Percentiles rank a stretch among this genome's conserved stretches.
Conservation (phyloP, 2,797 vertebrate species). For the Podargus strigoides region DNA sequence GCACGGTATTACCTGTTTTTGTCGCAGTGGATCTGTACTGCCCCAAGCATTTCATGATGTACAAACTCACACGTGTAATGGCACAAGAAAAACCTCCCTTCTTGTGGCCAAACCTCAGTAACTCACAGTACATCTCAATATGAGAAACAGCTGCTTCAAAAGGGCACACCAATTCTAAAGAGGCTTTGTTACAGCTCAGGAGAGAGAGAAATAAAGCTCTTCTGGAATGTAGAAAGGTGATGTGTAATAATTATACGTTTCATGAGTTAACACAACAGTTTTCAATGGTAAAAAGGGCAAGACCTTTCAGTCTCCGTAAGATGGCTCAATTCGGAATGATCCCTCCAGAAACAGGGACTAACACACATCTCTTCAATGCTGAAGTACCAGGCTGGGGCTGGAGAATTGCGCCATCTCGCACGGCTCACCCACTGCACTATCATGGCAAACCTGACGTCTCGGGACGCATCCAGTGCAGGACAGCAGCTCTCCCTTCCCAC, state of each 20-base stretch:
- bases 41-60: slow-evolving; percentile 33
- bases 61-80: slow-evolving; percentile 60
- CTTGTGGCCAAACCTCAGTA: slow-evolving; percentile 66
- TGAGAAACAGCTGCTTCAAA: slow-evolving; percentile 78
- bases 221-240: slow-evolving; percentile 86
- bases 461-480: slow-evolving; percentile 69
- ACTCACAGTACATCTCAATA: slow-evolving; percentile 77
- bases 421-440: slow-evolving; percentile 55
- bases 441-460: slow-evolving; percentile 49
- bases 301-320: slow-evolving; percentile 69
- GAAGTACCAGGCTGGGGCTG: slow-evolving; percentile 55
- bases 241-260: slow-evolving; percentile 54
- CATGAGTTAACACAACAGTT: slow-evolving; percentile 72
- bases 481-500: slow-evolving; percentile 13
- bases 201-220: slow-evolving; percentile 74
- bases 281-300: slow-evolving; percentile 71
- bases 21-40: slow-evolving; percentile 36
- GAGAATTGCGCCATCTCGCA: slow-evolving; percentile 1
- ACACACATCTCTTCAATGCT: slow-evolving; percentile 25
- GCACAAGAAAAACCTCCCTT: slow-evolving; percentile 74
- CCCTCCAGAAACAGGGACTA: slow-evolving; percentile 70
- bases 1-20: slow-evolving; percentile 18
- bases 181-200: slow-evolving; percentile 70
- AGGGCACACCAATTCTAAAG: slow-evolving; percentile 67
- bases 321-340: slow-evolving; percentile 76